Evolutionary conservation across 2,113 vertebrate species (phyloP).

Genomic region (Actenoides lindsayi): DNA sequence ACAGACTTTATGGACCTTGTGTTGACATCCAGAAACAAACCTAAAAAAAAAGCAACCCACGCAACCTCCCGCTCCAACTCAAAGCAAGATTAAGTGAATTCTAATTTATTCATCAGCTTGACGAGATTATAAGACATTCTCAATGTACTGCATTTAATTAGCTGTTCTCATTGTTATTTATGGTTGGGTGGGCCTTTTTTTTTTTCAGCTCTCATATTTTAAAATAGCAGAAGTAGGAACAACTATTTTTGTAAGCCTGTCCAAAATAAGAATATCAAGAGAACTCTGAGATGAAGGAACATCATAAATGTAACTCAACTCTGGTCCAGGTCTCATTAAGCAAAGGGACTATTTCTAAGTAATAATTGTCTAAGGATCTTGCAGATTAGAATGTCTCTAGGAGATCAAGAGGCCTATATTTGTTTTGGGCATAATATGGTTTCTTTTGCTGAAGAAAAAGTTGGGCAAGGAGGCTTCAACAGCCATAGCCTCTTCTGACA

Average conservation of each 20-base stretch:
- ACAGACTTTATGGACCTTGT: not conserved
- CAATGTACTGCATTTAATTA: not conserved
- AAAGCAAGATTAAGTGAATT: not conserved
- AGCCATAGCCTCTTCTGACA: not conserved
- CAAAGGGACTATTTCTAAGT: not conserved
- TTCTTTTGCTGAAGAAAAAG: not conserved
- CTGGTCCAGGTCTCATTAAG: not conserved
- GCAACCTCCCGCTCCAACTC: rapidly evolving
- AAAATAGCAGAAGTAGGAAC: not conserved
- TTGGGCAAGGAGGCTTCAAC: not conserved
- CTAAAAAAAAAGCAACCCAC: not conserved
- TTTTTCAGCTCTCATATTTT: not conserved
- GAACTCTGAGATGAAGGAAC: not conserved
- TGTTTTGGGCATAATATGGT: not conserved
- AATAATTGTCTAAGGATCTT: not conserved
- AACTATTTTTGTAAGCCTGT: not conserved
- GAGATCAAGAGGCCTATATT: not conserved
- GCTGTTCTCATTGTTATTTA: not conserved
- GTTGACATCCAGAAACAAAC: not conserved
- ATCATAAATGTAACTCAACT: not conserved
- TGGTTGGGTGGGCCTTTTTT: not conserved
- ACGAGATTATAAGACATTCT: not conserved
- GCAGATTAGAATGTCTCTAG: not conserved
- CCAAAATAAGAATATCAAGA: not conserved
- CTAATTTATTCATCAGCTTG: not conserved